These are phyloP conservation scores for Garra rufa DNA, from an alignment of 2,113 vertebrate species.

Conservation along the genomic window DNA sequence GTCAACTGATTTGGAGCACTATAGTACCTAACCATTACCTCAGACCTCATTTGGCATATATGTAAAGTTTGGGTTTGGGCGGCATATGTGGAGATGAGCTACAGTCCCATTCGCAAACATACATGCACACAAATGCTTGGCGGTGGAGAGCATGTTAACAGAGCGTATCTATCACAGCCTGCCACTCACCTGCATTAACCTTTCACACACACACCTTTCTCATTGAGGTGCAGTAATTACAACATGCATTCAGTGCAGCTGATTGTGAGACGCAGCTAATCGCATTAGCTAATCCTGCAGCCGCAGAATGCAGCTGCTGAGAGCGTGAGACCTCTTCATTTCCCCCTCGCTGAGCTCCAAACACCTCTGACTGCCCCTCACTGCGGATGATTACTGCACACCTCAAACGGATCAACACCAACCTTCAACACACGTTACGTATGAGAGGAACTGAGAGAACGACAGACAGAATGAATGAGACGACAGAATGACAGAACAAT, in stretches of 20 bases:
- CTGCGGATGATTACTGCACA: slow-evolving; percentile 5
- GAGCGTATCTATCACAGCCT: slow-evolving; percentile 48
- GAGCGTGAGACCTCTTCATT: slow-evolving; percentile 53
- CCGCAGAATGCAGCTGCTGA: slow-evolving; percentile 49
- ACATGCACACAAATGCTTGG: slow-evolving; percentile 32
- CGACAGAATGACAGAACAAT: not conserved
- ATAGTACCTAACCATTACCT: not conserved
- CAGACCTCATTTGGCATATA: slow-evolving; percentile 4
- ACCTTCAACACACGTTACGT: not conserved
- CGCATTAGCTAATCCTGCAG: slow-evolving; percentile 71
- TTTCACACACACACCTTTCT: slow-evolving; percentile 67
- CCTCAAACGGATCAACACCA: not conserved
- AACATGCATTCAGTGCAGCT: slow-evolving; percentile 62
- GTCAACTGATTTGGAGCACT: not conserved
- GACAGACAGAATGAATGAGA: not conserved
- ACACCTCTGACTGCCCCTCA: slow-evolving; percentile 11
- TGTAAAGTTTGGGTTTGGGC: not conserved
- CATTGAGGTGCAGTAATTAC: slow-evolving; percentile 67
- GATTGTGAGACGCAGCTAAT: slow-evolving; percentile 66
- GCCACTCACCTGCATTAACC: slow-evolving; percentile 64
- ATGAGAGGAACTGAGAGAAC: not conserved
- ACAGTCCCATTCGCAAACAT: not conserved
- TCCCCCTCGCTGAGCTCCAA: slow-evolving; percentile 15
- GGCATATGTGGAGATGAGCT: not conserved
- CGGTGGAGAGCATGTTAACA: slow-evolving; percentile 19